Percentiles rank a stretch among this genome's conserved stretches.
Evolutionary conservation across 2,888 invertebrate genomes (phyloP).

Genomic region (Melanargia galathea): DNA sequence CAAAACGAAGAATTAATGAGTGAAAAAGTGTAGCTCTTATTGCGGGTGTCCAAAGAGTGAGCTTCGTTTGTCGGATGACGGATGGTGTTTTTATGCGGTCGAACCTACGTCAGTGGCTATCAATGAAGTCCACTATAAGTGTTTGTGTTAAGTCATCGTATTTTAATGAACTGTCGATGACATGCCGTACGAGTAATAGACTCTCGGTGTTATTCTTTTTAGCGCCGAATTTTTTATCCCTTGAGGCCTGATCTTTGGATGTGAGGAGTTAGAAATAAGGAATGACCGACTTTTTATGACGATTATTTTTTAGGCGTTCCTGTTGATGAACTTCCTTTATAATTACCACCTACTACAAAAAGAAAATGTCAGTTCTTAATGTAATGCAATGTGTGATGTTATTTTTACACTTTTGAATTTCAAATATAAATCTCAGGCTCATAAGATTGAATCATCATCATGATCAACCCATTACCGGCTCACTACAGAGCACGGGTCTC

Average conservation of each 20-base stretch:
- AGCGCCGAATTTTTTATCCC: slow-evolving; percentile 74
- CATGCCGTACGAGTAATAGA: slow-evolving; percentile 81
- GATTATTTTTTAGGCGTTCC: slow-evolving; percentile 57
- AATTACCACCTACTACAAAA: background rate
- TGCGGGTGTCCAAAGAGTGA: slow-evolving; percentile 48
- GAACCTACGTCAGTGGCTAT: slow-evolving; percentile 78
- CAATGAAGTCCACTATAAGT: slow-evolving; percentile 80
- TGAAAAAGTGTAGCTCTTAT: slow-evolving; percentile 51
- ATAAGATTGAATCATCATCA: background rate
- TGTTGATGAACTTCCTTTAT: slow-evolving; percentile 46
- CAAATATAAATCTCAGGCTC: background rate
- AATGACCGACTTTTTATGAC: slow-evolving; percentile 53
- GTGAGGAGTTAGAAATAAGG: slow-evolving; percentile 56
- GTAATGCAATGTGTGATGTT: background rate
- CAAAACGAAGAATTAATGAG: slow-evolving; percentile 61
- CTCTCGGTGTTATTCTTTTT: slow-evolving; percentile 79
- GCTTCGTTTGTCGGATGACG: slow-evolving; percentile 46
- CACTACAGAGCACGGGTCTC: too few species aligned
- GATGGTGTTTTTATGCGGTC: slow-evolving; percentile 64
- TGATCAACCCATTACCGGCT: too few species aligned
- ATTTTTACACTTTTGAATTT: background rate
- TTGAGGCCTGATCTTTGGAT: slow-evolving; percentile 60
- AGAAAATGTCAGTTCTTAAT: background rate
- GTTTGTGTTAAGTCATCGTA: slow-evolving; percentile 81
- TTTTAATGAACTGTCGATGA: slow-evolving; percentile 82